Conservation (phyloP, 2,888 invertebrate species). For the Tetragnatha montana region DNA sequence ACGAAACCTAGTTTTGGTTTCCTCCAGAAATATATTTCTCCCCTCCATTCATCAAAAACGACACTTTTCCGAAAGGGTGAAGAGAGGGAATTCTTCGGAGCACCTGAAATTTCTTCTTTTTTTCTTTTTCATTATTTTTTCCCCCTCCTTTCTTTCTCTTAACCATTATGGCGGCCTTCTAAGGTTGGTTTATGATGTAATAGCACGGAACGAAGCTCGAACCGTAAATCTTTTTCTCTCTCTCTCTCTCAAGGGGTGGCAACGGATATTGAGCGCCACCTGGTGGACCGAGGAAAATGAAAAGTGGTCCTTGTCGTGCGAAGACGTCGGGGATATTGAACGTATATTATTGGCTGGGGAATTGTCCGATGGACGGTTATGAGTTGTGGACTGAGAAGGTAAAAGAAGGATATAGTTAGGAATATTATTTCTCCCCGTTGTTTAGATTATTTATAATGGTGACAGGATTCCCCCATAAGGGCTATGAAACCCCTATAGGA, state of each 20-base stretch:
- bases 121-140: constrained; percentile 1
- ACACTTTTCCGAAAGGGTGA: constrained; percentile 25
- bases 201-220: constrained; percentile 52
- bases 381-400: not conserved
- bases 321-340: constrained; percentile 25
- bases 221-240: constrained; percentile 48
- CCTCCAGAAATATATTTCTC: constrained; percentile 30
- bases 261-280: constrained; percentile 43
- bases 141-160: constrained; percentile 12
- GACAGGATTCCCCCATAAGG: not conserved
- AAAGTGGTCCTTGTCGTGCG: constrained; percentile 44
- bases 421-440: not conserved
- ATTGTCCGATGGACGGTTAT: not conserved
- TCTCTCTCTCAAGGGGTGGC: constrained; percentile 13
- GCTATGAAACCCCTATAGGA: not conserved
- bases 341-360: constrained; percentile 30
- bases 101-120: constrained; percentile 53
- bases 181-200: constrained; percentile 64
- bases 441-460: not conserved
- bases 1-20: constrained; percentile 11
- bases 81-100: constrained; percentile 27
- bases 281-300: constrained; percentile 28
- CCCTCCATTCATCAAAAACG: constrained; percentile 43
- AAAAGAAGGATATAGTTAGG: not conserved
- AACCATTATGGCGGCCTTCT: constrained; percentile 40